phyloP scores from a whole-genome alignment of 2,113 vertebrate species.

The Parus major region DNA sequence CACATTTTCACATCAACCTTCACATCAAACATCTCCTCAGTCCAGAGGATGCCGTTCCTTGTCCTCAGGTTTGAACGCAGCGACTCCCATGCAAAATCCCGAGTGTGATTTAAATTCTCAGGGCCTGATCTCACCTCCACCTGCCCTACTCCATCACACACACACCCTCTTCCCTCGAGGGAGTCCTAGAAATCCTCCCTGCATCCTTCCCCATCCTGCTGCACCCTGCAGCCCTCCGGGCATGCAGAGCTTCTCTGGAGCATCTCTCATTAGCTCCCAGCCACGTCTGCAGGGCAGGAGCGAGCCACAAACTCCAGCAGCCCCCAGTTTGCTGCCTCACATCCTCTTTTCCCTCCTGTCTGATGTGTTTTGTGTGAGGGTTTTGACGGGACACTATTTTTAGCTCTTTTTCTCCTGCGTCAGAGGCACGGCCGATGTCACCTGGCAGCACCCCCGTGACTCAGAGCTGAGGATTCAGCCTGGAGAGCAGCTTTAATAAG shows the following conservation, averaged over 20 bases:
- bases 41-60: neutral
- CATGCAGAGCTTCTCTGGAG: rapidly evolving
- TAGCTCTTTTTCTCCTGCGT: neutral
- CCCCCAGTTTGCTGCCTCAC: neutral
- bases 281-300: neutral
- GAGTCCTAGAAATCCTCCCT: neutral
- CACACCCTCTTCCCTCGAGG: neutral
- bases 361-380: neutral
- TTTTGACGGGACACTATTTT: neutral
- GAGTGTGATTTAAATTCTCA: neutral
- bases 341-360: neutral
- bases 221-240: neutral
- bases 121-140: neutral
- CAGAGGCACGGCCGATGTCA: neutral
- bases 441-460: neutral
- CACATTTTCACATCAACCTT: rapidly evolving
- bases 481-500: neutral
- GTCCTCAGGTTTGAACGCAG: rapidly evolving
- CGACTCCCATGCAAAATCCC: neutral
- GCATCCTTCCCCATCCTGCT: neutral
- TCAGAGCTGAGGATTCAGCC: neutral
- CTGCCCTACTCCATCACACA: neutral
- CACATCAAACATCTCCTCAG: neutral
- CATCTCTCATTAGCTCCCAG: neutral
- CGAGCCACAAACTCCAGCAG: neutral